A percentile compares a stretch with the other conserved stretches of the same genome.
Evolutionary conservation across 2,888 invertebrate species (phyloP).

Genomic region (Prenolepis imparis): DNA sequence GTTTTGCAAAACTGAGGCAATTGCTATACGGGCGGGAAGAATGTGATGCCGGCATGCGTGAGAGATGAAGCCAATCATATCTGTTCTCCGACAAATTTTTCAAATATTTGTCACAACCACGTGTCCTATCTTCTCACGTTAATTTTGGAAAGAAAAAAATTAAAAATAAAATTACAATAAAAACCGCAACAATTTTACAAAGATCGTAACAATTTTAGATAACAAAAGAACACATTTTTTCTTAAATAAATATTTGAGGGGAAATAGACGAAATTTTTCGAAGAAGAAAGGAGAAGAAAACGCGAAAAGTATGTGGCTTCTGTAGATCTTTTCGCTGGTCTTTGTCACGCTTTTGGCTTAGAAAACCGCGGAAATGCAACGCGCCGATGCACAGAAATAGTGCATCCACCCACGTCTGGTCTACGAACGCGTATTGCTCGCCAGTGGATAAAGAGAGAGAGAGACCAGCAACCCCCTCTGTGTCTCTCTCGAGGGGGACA

Average conservation of each 20-base stretch:
- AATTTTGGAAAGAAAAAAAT: too few relatives aligned
- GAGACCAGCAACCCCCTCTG: constrained; percentile 2
- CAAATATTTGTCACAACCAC: background rate
- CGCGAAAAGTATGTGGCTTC: background rate
- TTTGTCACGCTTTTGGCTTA: background rate
- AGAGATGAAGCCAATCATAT: constrained; percentile 24
- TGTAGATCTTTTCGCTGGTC: background rate
- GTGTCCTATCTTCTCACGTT: background rate
- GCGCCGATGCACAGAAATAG: background rate
- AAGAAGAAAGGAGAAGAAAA: background rate
- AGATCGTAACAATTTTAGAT: background rate
- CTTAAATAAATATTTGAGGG: background rate
- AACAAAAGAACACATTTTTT: background rate
- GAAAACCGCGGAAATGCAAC: background rate
- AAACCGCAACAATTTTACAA: background rate
- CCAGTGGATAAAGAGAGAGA: background rate
- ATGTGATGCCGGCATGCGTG: background rate
- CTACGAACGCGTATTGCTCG: background rate
- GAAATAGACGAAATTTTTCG: background rate
- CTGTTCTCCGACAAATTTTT: background rate
- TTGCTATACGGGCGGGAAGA: constrained; percentile 15
- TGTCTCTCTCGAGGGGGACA: constrained; percentile 4
- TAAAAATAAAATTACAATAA: background rate
- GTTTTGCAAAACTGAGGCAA: constrained; percentile 39
- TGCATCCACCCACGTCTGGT: background rate